These are phyloP conservation scores for Festucalex cinctus DNA, from an alignment of 2,113 vertebrate genomes.

Conservation along the genomic window DNA sequence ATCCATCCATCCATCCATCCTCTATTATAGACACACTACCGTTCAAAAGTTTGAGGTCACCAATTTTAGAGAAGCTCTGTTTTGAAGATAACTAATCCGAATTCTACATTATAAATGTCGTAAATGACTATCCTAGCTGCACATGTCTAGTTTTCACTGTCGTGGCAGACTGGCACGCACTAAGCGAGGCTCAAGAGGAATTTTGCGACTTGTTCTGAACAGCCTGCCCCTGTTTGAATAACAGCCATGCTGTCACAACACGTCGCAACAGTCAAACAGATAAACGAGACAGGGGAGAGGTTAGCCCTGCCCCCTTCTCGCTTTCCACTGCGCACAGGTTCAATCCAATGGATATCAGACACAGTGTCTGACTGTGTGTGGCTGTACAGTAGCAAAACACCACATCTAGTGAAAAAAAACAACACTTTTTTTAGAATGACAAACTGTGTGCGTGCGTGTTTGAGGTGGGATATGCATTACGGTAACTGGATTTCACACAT, in stretches of 20 bases:
- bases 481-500: conserved; percentile 17
- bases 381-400: not conserved
- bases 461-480: conserved; percentile 13
- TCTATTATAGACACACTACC: too few relatives aligned
- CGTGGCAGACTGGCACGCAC: not conserved
- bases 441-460: not conserved
- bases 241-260: conserved; percentile 26
- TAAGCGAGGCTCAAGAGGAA: conserved; percentile 1
- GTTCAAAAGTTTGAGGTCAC: too few relatives aligned
- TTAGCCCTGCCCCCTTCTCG: conserved; percentile 17
- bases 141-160: too few relatives aligned
- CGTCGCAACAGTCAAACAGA: conserved; percentile 12
- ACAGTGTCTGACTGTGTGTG: conserved; percentile 20
- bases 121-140: too few relatives aligned
- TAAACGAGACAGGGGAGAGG: conserved; percentile 9
- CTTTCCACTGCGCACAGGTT: conserved; percentile 17
- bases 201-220: conserved; percentile 26
- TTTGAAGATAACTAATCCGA: too few relatives aligned
- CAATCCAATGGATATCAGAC: conserved; percentile 39
- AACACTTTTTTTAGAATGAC: conserved; percentile 10
- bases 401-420: conserved; percentile 4
- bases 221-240: conserved; percentile 26
- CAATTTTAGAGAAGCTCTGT: too few relatives aligned
- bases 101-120: too few relatives aligned
- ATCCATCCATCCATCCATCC: too few relatives aligned